These are phyloP conservation scores for Micromys minutus DNA, from an alignment of 2,113 vertebrate species.

Conservation along the genomic window DNA sequence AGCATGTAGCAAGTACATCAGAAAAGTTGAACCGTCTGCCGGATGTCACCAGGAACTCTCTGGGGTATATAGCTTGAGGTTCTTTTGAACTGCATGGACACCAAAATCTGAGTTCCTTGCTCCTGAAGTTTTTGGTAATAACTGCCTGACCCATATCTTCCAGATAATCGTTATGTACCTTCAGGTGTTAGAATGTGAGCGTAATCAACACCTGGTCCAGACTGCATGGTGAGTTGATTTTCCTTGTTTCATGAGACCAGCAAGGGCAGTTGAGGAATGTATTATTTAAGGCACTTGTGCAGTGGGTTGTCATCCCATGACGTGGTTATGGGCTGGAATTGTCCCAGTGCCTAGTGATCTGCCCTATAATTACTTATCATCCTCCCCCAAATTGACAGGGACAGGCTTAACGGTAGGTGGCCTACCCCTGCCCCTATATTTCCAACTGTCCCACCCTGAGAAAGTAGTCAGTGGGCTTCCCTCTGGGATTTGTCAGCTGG, in stretches of 20 bases:
- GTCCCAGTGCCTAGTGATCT: slow-evolving; percentile 76
- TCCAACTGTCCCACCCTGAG: slow-evolving; percentile 42
- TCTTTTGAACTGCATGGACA: slow-evolving; percentile 78
- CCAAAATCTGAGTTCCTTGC: slow-evolving; percentile 64
- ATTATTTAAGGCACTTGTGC: slow-evolving; percentile 84
- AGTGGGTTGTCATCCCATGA: slow-evolving; percentile 74
- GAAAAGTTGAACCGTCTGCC: not conserved
- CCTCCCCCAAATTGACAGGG: slow-evolving; percentile 82
- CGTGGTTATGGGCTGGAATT: slow-evolving; percentile 80
- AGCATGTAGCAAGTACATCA: not conserved
- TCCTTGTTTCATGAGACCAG: slow-evolving; percentile 84
- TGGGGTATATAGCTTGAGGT: slow-evolving; percentile 35
- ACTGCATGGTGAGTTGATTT: slow-evolving; percentile 92
- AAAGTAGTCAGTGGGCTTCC: not conserved
- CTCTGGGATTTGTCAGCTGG: not conserved
- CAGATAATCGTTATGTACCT: slow-evolving; percentile 96
- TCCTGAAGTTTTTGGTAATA: slow-evolving; percentile 82
- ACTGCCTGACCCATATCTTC: slow-evolving; percentile 88
- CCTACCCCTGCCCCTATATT: slow-evolving; percentile 51
- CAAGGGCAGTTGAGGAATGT: slow-evolving; percentile 87
- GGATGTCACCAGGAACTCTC: not conserved
- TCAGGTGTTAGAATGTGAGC: slow-evolving; percentile 94
- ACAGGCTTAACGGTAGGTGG: slow-evolving; percentile 85
- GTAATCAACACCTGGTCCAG: slow-evolving; percentile 92
- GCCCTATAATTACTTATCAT: slow-evolving; percentile 77